A percentile compares a stretch with the other conserved stretches of the same genome.
Conservation (phyloP, 2,113 vertebrate species). For the Datnioides undecimradiatus region DNA sequence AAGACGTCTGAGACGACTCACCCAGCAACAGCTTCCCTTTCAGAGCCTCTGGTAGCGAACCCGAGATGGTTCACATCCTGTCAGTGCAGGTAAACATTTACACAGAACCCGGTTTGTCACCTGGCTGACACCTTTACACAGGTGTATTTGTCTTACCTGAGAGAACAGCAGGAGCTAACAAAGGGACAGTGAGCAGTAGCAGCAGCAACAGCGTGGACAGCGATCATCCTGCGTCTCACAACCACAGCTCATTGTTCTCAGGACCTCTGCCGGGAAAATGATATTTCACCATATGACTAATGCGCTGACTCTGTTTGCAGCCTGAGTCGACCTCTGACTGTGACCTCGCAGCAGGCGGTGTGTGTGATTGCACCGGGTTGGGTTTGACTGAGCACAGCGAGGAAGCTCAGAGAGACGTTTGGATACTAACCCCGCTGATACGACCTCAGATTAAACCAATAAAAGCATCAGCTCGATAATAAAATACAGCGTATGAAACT, state of each 20-base stretch:
- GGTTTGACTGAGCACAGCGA: neutral
- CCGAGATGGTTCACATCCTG: slow-evolving; percentile 43
- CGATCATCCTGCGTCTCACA: slow-evolving; percentile 12
- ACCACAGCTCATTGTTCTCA: slow-evolving; percentile 36
- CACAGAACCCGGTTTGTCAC: slow-evolving; percentile 15
- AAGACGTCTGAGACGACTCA: slow-evolving; percentile 63
- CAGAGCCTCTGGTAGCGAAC: slow-evolving; percentile 41
- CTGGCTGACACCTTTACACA: slow-evolving; percentile 29
- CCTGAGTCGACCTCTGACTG: neutral
- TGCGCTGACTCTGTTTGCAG: slow-evolving; percentile 1
- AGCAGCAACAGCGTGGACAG: neutral
- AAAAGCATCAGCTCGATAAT: too few relatives aligned
- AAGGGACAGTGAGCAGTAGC: slow-evolving; percentile 25
- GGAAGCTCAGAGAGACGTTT: neutral
- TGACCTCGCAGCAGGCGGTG: neutral
- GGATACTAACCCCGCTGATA: too few relatives aligned
- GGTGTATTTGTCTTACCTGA: slow-evolving; percentile 31
- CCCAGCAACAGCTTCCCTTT: slow-evolving; percentile 67
- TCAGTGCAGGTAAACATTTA: slow-evolving; percentile 46
- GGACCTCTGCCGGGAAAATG: slow-evolving; percentile 17
- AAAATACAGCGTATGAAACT: too few relatives aligned
- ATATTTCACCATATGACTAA: slow-evolving; percentile 12
- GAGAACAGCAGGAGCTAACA: slow-evolving; percentile 41
- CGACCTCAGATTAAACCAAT: neutral
- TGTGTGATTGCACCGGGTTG: neutral